phyloP scores from a whole-genome alignment of 1,140 invertebrate genomes.

The Neodiprion pinetum region DNA sequence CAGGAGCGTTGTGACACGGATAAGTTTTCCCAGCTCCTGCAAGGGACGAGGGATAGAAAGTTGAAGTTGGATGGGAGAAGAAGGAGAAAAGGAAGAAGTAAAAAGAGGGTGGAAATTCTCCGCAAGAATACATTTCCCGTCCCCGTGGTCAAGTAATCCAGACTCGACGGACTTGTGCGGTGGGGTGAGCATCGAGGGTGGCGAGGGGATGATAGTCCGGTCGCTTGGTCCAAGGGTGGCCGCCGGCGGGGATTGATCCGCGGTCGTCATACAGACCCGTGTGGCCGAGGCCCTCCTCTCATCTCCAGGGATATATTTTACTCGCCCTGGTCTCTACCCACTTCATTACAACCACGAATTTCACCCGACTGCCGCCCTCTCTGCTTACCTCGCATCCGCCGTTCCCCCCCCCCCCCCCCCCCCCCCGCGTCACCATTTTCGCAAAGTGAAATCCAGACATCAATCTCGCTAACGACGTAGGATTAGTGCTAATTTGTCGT shows the following conservation, averaged over 20 bases:
- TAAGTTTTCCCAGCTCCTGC: not conserved
- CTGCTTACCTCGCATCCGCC: not conserved
- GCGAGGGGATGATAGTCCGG: slow-evolving; percentile 26
- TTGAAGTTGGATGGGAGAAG: slow-evolving; percentile 1
- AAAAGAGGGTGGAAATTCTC: too few relatives aligned
- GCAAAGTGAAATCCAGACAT: slow-evolving; percentile 53
- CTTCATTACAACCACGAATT: slow-evolving; percentile 38
- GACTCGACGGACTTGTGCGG: not conserved
- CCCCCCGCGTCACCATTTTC: slow-evolving; percentile 36
- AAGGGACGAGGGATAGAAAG: slow-evolving; percentile 15
- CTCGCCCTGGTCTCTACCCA: slow-evolving; percentile 24
- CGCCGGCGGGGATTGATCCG: slow-evolving; percentile 30
- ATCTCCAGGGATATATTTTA: slow-evolving; percentile 25
- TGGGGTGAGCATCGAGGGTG: not conserved
- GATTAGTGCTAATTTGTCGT: slow-evolving; percentile 56
- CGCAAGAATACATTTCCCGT: too few relatives aligned
- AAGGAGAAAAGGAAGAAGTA: not conserved
- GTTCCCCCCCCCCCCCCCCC: slow-evolving; percentile 38
- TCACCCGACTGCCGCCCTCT: slow-evolving; percentile 30
- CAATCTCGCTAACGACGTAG: slow-evolving; percentile 52
- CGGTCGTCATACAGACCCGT: slow-evolving; percentile 21
- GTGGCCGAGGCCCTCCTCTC: slow-evolving; percentile 5
- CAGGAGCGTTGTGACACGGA: not conserved
- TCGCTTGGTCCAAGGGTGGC: slow-evolving; percentile 29
- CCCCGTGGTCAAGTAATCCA: too few relatives aligned